Evolutionary conservation across 1,140 invertebrate species (phyloP).

Genomic region (Conus betulinus): DNA sequence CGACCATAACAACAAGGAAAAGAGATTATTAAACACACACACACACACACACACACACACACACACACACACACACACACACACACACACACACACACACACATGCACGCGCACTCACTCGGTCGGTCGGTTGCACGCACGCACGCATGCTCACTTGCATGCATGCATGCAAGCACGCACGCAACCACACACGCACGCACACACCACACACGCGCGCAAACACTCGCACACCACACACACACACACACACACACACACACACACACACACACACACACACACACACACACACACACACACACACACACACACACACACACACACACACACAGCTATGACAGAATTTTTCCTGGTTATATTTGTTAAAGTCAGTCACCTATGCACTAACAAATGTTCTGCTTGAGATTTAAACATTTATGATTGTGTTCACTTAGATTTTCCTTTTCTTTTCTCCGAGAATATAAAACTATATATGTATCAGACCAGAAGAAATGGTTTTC

Average conservation of each 20-base stretch:
- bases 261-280: too few relatives aligned
- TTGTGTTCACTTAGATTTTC: too few relatives aligned
- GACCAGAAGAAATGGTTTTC: not conserved
- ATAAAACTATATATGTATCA: not conserved
- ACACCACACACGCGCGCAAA: too few relatives aligned
- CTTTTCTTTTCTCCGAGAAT: not conserved
- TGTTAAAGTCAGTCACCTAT: not conserved
- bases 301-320: not conserved
- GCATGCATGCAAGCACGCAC: too few relatives aligned
- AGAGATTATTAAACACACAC: not conserved
- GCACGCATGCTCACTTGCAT: too few relatives aligned
- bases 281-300: not conserved
- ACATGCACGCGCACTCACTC: too few relatives aligned
- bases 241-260: not conserved
- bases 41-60: too few relatives aligned
- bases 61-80: too few relatives aligned
- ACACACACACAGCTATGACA: not conserved
- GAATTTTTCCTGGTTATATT: not conserved
- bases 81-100: not conserved
- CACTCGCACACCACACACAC: not conserved
- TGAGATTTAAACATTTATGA: not conserved
- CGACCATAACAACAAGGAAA: not conserved
- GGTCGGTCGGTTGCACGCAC: too few relatives aligned
- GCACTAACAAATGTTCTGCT: not conserved
- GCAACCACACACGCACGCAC: too few relatives aligned